Conservation (phyloP, 2,113 vertebrate species). For the Eurystomus gularis region DNA sequence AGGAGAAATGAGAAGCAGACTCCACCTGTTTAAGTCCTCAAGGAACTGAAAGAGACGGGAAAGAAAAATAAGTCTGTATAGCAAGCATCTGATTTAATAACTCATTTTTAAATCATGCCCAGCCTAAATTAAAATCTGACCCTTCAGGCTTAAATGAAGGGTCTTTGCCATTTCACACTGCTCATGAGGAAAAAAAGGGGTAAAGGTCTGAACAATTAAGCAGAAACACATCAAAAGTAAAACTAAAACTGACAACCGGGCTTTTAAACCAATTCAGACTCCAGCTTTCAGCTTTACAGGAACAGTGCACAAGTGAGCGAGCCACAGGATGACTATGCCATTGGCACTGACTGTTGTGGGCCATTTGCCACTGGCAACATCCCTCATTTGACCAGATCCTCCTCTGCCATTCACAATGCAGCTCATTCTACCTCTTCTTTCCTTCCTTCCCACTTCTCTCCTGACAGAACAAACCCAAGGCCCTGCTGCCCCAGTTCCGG, state of each 20-base stretch:
- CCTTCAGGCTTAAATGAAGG: neutral
- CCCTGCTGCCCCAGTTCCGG: neutral
- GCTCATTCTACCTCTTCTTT: neutral
- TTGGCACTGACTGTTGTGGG: neutral
- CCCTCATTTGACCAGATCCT: neutral
- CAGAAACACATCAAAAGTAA: neutral
- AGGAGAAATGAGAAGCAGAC: constrained; percentile 75
- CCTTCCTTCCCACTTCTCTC: neutral
- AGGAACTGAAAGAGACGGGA: constrained; percentile 74
- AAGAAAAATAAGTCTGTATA: neutral
- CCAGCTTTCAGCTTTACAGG: neutral
- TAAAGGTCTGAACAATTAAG: neutral
- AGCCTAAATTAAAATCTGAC: neutral
- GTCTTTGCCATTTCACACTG: neutral
- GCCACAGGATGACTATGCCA: neutral
- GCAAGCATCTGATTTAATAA: neutral
- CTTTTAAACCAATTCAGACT: neutral
- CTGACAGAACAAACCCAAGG: neutral
- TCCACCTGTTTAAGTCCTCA: constrained; percentile 90
- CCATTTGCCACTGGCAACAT: neutral
- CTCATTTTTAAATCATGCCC: neutral
- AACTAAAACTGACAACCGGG: neutral
- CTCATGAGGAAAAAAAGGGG: neutral
- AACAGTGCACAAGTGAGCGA: neutral
- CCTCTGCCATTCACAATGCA: neutral